A percentile compares a stretch with the other conserved stretches of the same genome.
Evolutionary conservation across 2,113 vertebrate species (phyloP).

Genomic region (Gnathonemus echidnorhynchus): DNA sequence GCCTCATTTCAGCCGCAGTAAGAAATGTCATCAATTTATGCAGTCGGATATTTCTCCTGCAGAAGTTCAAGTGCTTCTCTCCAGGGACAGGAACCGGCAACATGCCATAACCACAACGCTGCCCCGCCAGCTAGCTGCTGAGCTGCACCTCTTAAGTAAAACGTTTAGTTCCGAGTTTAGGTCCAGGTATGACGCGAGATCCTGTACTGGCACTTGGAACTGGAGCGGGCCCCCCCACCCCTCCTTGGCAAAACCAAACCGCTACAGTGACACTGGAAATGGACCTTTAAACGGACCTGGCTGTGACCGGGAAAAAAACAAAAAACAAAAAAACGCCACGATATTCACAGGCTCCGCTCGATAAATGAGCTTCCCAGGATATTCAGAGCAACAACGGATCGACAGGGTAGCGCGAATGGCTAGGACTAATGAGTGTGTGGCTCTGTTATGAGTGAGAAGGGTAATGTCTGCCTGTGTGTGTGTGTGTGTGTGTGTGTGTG

Average conservation of each 20-base stretch:
- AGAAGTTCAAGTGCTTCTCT: not conserved
- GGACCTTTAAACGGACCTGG: not conserved
- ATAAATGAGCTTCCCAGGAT: not conserved
- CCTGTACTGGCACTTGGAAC: not conserved
- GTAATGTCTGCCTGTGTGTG: constrained; percentile 21
- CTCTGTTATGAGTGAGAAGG: not conserved
- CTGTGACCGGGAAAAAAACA: not conserved
- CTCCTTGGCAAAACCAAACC: not conserved
- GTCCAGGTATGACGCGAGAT: not conserved
- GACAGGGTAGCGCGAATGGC: not conserved
- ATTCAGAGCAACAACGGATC: not conserved
- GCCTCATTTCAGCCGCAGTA: not conserved
- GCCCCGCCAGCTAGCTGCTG: not conserved
- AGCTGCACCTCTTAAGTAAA: not conserved
- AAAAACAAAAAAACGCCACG: not conserved
- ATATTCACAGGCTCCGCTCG: not conserved
- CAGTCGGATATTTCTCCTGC: not conserved
- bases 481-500: constrained; percentile 35
- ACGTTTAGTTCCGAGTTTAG: not conserved
- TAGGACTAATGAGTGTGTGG: not conserved
- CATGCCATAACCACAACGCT: not conserved
- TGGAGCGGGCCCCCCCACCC: not conserved
- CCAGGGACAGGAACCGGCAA: not conserved
- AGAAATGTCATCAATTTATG: not conserved
- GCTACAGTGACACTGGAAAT: not conserved